Evolutionary conservation across 2,797 vertebrate genomes (phyloP).

Genomic region (Percopsis omiscomaycus): DNA sequence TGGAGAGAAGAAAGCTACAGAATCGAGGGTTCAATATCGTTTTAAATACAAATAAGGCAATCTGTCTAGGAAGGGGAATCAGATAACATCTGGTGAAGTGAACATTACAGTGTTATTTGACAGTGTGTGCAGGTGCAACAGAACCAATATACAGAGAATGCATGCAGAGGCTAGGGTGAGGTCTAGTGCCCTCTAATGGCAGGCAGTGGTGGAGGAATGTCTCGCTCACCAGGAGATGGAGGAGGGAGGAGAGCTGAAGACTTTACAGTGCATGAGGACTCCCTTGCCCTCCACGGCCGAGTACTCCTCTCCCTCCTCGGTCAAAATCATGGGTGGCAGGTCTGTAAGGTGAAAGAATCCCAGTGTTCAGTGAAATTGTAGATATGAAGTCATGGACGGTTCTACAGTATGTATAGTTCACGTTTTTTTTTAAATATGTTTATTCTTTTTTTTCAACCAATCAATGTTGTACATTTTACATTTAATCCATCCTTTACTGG

Average conservation of each 20-base stretch:
- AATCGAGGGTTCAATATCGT: no score
- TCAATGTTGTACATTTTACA: neutral
- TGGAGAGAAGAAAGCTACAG: no score
- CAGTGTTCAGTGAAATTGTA: slow-evolving; percentile 6
- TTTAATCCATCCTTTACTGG: neutral
- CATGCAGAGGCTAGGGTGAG: slow-evolving; percentile 28
- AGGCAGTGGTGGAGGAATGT: slow-evolving; percentile 42
- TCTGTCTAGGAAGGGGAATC: no score
- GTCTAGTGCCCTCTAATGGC: slow-evolving; percentile 67
- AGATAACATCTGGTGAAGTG: slow-evolving; percentile 10
- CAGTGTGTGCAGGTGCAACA: slow-evolving; percentile 12
- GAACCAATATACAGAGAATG: neutral
- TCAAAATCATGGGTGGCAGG: slow-evolving; percentile 87
- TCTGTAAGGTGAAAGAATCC: slow-evolving; percentile 72
- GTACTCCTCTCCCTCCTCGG: slow-evolving; percentile 82
- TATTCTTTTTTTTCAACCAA: neutral
- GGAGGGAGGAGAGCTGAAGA: slow-evolving; percentile 89
- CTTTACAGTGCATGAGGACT: slow-evolving; percentile 83
- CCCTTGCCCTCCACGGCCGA: slow-evolving; percentile 80
- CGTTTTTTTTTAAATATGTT: neutral
- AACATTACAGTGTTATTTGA: slow-evolving; percentile 14
- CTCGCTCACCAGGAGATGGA: slow-evolving; percentile 82
- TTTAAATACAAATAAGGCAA: no score
- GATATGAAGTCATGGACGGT: neutral
- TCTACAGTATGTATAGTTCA: neutral